Conservation (phyloP, 2,113 vertebrate species). For the Rhinogobius similis region DNA sequence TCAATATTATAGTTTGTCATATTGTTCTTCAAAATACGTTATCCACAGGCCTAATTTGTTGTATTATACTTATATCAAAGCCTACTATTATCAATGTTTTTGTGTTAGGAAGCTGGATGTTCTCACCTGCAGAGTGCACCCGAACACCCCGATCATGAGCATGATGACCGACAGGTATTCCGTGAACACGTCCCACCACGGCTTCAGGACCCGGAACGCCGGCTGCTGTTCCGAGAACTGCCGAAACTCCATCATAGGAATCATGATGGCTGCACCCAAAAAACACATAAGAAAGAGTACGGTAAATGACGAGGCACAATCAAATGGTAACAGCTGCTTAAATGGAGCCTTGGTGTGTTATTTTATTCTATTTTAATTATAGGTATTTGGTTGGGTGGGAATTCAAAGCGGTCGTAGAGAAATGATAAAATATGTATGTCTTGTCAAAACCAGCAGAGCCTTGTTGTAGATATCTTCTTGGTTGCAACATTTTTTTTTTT, state of each 20-base stretch:
- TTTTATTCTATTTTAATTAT: background rate
- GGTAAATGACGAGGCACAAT: background rate
- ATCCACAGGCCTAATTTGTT: too few species aligned
- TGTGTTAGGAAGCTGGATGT: background rate
- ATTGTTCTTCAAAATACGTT: too few species aligned
- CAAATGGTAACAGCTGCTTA: background rate
- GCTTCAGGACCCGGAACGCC: constrained; percentile 96
- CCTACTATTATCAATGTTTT: too few species aligned
- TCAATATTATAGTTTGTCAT: too few species aligned
- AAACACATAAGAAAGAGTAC: constrained; percentile 1
- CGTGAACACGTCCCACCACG: constrained; percentile 99
- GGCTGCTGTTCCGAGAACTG: constrained; percentile 98
- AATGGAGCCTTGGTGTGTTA: background rate
- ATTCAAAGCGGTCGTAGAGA: too few species aligned
- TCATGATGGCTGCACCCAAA: constrained; percentile 84
- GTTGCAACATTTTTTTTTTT: too few species aligned
- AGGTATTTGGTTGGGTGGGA: too few species aligned
- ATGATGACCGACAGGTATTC: constrained; percentile 97
- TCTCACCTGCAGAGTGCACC: constrained; percentile 94
- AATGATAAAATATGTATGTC: too few species aligned
- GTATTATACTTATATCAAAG: too few species aligned
- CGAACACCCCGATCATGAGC: constrained; percentile 98
- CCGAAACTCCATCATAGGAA: constrained; percentile 96
- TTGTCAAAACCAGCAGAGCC: too few species aligned
- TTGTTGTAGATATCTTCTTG: too few species aligned